Conservation (phyloP, 2,113 vertebrate genomes). For the Clarias magur region DNA sequence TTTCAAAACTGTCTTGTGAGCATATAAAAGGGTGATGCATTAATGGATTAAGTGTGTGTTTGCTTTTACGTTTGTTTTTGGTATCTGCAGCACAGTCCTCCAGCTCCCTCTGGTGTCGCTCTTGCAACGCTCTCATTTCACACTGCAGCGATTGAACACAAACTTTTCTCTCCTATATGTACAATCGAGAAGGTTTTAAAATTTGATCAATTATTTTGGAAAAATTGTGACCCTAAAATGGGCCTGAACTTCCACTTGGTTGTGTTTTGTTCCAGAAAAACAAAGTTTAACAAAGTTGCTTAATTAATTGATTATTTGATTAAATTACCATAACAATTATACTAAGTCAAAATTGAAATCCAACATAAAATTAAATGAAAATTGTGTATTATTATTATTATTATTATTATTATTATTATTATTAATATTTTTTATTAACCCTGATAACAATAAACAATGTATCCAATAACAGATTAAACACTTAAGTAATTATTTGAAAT, state of each 20-base stretch:
- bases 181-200: neutral
- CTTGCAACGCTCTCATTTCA: slow-evolving; percentile 55
- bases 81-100: slow-evolving; percentile 49
- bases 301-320: neutral
- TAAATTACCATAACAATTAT: too few species aligned
- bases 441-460: neutral
- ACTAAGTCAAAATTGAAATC: neutral
- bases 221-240: neutral
- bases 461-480: neutral
- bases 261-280: neutral
- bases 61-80: slow-evolving; percentile 57
- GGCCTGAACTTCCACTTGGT: neutral
- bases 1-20: too few species aligned
- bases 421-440: neutral
- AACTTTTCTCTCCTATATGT: slow-evolving; percentile 56
- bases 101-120: slow-evolving; percentile 68
- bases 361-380: neutral
- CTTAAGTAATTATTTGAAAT: neutral
- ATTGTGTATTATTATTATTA: neutral
- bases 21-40: neutral
- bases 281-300: neutral
- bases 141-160: slow-evolving; percentile 56
- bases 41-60: neutral
- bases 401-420: neutral
- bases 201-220: neutral